Evolutionary conservation across 2,888 invertebrate species (phyloP), one percentile per base, ranked within the genome.

Genomic region (Thelaira solivaga): DNA sequence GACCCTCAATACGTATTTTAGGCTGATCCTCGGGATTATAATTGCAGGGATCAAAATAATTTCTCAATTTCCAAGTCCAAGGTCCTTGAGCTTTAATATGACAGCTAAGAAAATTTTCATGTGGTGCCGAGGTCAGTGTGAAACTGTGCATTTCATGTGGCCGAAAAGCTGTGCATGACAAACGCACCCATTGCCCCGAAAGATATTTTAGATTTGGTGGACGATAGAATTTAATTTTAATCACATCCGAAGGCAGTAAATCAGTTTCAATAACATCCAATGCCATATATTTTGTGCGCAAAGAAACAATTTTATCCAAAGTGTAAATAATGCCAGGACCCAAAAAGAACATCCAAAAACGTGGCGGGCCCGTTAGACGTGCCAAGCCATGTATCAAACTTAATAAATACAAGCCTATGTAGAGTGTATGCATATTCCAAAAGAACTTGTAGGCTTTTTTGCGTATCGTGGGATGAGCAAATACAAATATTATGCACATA

Each of bases 31-130:
- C 96, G 0, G 94, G 92, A 87, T 94, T 96, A 84, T 93, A 96
- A 86, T 97, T 97, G 88, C 95, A 96, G 0, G 97, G 97, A 88
- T 97, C 97, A 84, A 97, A 97, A 85, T 96, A 97, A 87, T 97
- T 97, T 51, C 98, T 91, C 20, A 98, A 90, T 84, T 98, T 97
- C 97, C 97, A 98, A 0, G 98, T 98, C 97, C 97, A 98, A 0
- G 97, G 97, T 0, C 98, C 93, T 86, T 92, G 92, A 0, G 92
- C 92, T 82, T 98, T 98, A 81, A 98, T 98, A 87, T 98, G 98
- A 84, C 97, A 96, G 2, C 97, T 97, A 10, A 98, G 91, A 88
- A 93, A 96, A 88, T 97, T 97, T 88, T 98, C 97, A 85, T 98
- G 98, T 0, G 98, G 98, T 0, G 97, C 97, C 10, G 97, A 98